Evolutionary conservation across 2,113 vertebrate species (phyloP).

Genomic region (Glaucidium brasilianum): DNA sequence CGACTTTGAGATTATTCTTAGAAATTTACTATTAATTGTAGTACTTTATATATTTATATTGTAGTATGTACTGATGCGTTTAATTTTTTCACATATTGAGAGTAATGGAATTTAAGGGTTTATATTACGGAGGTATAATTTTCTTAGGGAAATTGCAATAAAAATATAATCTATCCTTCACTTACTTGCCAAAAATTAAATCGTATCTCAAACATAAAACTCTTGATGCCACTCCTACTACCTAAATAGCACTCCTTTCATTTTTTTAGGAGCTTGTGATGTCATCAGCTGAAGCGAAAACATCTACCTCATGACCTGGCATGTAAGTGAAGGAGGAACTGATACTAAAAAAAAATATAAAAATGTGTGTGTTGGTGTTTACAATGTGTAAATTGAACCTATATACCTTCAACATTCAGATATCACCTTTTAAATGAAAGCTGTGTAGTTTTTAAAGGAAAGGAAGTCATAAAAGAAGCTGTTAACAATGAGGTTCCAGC

Average conservation of each 20-base stretch:
- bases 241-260: slow-evolving; percentile 60
- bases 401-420: background rate
- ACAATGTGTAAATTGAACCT: slow-evolving; percentile 17
- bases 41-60: background rate
- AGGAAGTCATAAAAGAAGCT: slow-evolving; percentile 38
- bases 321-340: slow-evolving; percentile 63
- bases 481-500: slow-evolving; percentile 3
- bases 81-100: background rate
- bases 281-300: slow-evolving; percentile 62
- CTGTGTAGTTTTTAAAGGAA: slow-evolving; percentile 17
- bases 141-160: background rate
- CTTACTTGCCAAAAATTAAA: slow-evolving; percentile 47
- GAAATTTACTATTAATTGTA: background rate
- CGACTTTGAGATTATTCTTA: background rate
- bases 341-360: background rate
- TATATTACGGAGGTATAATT: background rate
- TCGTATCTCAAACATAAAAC: background rate
- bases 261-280: slow-evolving; percentile 68
- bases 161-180: slow-evolving; percentile 29
- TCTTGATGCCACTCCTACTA: slow-evolving; percentile 20
- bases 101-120: background rate
- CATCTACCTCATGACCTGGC: slow-evolving; percentile 56
- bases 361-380: slow-evolving; percentile 16
- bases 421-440: slow-evolving; percentile 12
- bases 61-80: background rate